These are phyloP conservation scores for Ammospiza caudacuta DNA, from an alignment of 2,113 vertebrate species.

Conservation along the genomic window DNA sequence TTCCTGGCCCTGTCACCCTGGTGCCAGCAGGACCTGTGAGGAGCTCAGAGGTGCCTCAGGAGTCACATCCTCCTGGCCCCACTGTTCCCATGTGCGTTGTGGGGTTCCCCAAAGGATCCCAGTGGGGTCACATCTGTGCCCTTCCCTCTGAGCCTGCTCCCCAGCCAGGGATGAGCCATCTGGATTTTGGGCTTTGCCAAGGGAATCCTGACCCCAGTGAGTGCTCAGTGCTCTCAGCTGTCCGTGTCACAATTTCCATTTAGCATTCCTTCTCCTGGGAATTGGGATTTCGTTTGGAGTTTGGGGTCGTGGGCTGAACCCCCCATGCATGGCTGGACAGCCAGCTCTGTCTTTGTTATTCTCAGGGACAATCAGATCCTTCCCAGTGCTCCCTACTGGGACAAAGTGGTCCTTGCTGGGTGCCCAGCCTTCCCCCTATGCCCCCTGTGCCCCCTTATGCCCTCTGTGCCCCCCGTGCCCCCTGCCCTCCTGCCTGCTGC, in stretches of 20 bases:
- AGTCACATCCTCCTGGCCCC: background rate
- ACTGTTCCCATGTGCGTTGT: accelerated
- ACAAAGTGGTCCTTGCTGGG: background rate
- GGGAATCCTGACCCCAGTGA: background rate
- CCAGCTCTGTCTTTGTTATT: background rate
- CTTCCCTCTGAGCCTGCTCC: background rate
- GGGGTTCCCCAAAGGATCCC: background rate
- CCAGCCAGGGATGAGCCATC: background rate
- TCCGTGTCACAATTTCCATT: background rate
- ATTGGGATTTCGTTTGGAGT: background rate
- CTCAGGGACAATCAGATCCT: background rate
- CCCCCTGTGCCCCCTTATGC: too few species aligned
- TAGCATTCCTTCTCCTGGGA: background rate
- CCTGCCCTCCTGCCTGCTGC: background rate
- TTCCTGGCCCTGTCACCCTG: background rate
- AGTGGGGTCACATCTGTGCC: accelerated
- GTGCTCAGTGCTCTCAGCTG: background rate
- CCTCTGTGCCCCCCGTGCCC: background rate
- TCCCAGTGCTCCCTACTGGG: background rate
- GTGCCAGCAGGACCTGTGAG: accelerated
- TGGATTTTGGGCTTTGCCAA: background rate
- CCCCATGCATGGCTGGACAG: background rate
- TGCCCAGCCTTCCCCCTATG: background rate
- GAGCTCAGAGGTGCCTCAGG: background rate
- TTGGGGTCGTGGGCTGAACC: background rate